phyloP scores from a whole-genome alignment of 2,797 vertebrate genomes.

The Parauchenoglanis punctatus region DNA sequence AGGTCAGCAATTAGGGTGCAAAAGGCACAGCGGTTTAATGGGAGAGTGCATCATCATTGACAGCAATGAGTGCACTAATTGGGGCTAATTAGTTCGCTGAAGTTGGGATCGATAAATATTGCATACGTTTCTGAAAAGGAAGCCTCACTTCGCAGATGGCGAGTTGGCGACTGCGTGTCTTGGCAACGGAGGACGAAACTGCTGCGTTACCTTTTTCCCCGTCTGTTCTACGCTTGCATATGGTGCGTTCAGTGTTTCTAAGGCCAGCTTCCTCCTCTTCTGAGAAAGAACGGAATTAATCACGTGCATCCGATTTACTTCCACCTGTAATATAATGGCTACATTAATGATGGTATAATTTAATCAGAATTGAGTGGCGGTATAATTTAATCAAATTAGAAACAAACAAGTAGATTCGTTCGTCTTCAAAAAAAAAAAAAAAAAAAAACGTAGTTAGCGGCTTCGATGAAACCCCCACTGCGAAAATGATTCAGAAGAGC shows the following conservation, averaged over 20 bases:
- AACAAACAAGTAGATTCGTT: constrained; percentile 53
- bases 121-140: constrained; percentile 43
- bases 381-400: constrained; percentile 60
- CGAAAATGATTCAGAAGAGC: constrained; percentile 62
- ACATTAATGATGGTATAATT: constrained; percentile 57
- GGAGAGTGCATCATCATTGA: constrained; percentile 46
- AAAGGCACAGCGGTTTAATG: constrained; percentile 50
- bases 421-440: constrained; percentile 28
- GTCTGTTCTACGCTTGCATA: neutral
- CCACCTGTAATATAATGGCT: constrained; percentile 55
- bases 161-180: constrained; percentile 22
- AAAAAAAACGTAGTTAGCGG: constrained; percentile 50
- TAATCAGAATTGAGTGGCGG: constrained; percentile 50
- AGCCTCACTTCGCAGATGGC: constrained; percentile 50
- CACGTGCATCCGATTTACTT: constrained; percentile 49
- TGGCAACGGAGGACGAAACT: constrained; percentile 24
- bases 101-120: constrained; percentile 60
- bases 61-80: constrained; percentile 55
- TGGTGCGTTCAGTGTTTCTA: neutral
- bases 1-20: constrained; percentile 53
- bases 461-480: constrained; percentile 56
- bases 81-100: constrained; percentile 56
- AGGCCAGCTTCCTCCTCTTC: constrained; percentile 23
- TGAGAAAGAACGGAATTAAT: constrained; percentile 46
- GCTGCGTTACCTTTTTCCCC: neutral